Evolutionary conservation across 1,140 invertebrate species (phyloP), one percentile per base, ranked within the genome.

Genomic region (Solen grandis): DNA sequence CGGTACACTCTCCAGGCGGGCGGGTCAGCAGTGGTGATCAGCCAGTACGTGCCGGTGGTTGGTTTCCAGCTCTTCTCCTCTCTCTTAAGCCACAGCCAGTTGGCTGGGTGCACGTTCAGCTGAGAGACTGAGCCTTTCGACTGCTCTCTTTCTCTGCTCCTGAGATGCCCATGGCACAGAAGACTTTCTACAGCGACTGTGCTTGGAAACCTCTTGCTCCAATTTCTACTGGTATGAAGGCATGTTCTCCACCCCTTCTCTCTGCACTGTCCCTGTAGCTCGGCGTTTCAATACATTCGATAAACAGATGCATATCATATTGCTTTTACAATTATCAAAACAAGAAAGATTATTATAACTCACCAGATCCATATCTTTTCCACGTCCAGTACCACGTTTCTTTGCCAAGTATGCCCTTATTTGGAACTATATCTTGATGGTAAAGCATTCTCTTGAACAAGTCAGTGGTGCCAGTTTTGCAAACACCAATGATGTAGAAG

Each of bases 351-450:
- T 25, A 33, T 0, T 2, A 57, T 22, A 19, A 16, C 29, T 69
- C 69, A 79, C 36, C 27, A 46, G 84, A 76, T 77, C 86, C 86
- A 75, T 87, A 89, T 14, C 88, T 80, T 59, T 81, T 80, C 88
- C 88, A 89, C 1, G 86, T 84, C 88, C 88, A 89, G 75, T 84
- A 89, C 81, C 88, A 88, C 0, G 88, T 89, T 62, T 89, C 88
- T 65, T 89, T 89, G 29, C 81, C 75, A 35, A 86, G 5, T 65
- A 89, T 57, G 1, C 82, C 87, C 5, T 57, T 74, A 35, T 84
- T 87, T 5, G 22, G 54, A 1, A 85, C 41, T 0, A 90, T 65
- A 5, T 90, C 65, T 0, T 82, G 86, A 79, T 90, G 88, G n/a
- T 80, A 62, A 14, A 55, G 35, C 35, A 90, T 19, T 0, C 88